Evolutionary conservation across 2,113 vertebrate species (phyloP), one percentile per base, ranked within the genome.

Genomic region (Antennarius striatus): DNA sequence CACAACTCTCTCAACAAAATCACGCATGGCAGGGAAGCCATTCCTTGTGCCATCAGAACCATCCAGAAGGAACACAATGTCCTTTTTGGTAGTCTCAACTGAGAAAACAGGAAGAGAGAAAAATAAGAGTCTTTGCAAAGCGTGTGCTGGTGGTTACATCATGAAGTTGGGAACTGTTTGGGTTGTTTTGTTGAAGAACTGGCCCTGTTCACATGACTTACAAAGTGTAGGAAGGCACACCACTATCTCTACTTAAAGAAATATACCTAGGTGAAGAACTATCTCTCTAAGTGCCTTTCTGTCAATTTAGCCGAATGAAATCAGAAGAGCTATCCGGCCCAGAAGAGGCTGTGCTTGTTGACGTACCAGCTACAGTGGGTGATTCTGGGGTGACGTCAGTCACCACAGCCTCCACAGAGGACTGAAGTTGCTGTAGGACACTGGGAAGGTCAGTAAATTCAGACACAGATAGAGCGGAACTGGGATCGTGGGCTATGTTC

Each of bases 391-490:
- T 69, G 56, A 14, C 32, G 3, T 66, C 64, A 52, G 10, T 43
- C 29, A 58, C 51, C 56, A 71, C 49, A 63, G 39, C 3, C 51
- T 69, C 56, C 43, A 84, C 10, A 6, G 68, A 66, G 16, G 59
- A 71, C 12, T 67, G 42, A 49, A 86, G 76, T 51, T 84, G 73
- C 49, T 86, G 49, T 47, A 76, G 56, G 15, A 87, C 60, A 53
- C 40, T 79, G 42, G 75, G 73, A 3, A 85, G 74, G 9, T 94
- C 92, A 15, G 88, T 87, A 2, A 95, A 88, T 45, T 86, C 92
- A 28, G 77, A 57, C 29, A 89, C 77, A 28, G 57, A 59, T 0
- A 85, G 0, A 36, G 69, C 57, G 55, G 16, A 0, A 59, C n/a
- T 84, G 32, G 75, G 79, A 13, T 81, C n/a, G 5, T 53, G 46